Percentiles rank a stretch among this genome's conserved stretches.
Conservation (phyloP, 2,797 vertebrate species). For the Mormyrops boulengeri region DNA sequence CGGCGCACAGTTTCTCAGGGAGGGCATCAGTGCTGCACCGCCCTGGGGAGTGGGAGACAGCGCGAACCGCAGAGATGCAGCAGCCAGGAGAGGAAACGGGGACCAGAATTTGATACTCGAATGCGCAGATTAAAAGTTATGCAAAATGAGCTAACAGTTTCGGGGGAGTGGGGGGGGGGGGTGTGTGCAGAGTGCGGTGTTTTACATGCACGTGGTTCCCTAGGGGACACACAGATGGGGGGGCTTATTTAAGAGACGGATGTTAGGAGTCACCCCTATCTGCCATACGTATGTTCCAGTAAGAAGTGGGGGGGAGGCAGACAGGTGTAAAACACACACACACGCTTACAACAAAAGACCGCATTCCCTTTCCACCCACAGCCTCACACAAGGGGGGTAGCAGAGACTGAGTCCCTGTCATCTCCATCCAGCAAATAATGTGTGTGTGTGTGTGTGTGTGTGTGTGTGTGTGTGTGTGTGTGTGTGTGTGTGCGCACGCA, state of each 20-base stretch:
- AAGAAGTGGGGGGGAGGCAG: not conserved
- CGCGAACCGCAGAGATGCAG: not conserved
- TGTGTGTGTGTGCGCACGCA: constrained; percentile 13
- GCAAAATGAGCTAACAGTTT: constrained; percentile 25
- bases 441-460: not conserved
- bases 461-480: constrained; percentile 26
- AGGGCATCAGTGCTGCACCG: not conserved
- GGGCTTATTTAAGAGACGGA: not conserved
- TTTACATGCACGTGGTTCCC: not conserved
- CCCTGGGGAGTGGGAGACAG: not conserved
- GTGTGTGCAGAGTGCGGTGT: not conserved
- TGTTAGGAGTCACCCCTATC: not conserved
- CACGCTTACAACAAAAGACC: too few species aligned
- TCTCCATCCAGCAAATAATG: too few species aligned
- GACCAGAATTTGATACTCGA: constrained; percentile 42
- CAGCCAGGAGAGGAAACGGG: constrained; percentile 33
- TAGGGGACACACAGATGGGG: not conserved
- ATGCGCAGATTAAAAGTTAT: constrained; percentile 32
- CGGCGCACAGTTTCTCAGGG: not conserved
- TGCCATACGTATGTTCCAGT: constrained; percentile 12
- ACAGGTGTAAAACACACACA: too few species aligned
- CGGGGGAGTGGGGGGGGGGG: not conserved
- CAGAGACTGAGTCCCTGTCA: too few species aligned
- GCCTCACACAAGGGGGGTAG: too few species aligned
- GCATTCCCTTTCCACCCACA: too few species aligned